Evolutionary conservation across 1,140 invertebrate species (phyloP).

Genomic region (Nomia melanderi): DNA sequence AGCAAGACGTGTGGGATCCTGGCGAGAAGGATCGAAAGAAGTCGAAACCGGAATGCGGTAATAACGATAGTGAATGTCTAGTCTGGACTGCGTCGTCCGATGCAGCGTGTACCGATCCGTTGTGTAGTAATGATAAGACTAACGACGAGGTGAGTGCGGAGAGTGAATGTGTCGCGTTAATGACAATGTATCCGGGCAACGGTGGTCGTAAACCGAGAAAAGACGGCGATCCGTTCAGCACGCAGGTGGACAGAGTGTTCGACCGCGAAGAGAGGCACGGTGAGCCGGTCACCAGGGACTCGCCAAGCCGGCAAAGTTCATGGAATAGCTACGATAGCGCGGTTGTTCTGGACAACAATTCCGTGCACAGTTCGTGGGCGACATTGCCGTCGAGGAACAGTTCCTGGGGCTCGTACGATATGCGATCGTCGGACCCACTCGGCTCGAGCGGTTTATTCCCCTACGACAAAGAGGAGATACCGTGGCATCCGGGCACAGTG

Average conservation of each 20-base stretch:
- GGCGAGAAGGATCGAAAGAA: constrained; percentile 75
- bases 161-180: constrained; percentile 55
- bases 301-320: constrained; percentile 85
- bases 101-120: constrained; percentile 69
- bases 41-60: constrained; percentile 44
- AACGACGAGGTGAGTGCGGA: constrained; percentile 56
- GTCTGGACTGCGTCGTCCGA: constrained; percentile 82
- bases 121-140: constrained; percentile 59
- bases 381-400: constrained; percentile 86
- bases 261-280: constrained; percentile 86
- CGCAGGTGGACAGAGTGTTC: constrained; percentile 86
- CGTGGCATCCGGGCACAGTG: constrained; percentile 85
- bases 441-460: constrained; percentile 80
- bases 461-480: constrained; percentile 85
- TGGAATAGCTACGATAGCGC: constrained; percentile 91
- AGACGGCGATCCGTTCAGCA: constrained; percentile 86
- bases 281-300: constrained; percentile 64
- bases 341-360: constrained; percentile 84
- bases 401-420: constrained; percentile 89
- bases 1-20: constrained; percentile 85
- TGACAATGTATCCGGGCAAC: constrained; percentile 34
- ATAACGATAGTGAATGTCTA: constrained; percentile 77
- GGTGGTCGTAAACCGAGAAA: constrained; percentile 61
- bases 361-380: constrained; percentile 92
- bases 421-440: constrained; percentile 77